phyloP scores from a whole-genome alignment of 2,113 vertebrate genomes.

The Corythoichthys haematopterus region DNA sequence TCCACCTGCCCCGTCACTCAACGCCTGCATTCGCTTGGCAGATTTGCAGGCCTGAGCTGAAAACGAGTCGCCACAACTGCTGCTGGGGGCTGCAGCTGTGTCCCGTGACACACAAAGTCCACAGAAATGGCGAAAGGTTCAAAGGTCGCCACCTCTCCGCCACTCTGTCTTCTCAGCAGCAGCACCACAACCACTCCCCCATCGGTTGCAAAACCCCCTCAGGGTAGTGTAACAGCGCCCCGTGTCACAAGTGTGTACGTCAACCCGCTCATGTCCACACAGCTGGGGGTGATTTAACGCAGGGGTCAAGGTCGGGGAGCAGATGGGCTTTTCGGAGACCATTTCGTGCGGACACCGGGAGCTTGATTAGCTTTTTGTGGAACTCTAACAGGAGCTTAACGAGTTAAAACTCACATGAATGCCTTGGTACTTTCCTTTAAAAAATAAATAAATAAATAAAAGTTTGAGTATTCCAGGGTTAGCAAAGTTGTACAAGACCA shows the following conservation, averaged over 20 bases:
- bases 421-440: neutral
- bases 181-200: neutral
- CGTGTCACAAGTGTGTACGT: conserved; percentile 34
- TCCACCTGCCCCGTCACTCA: conserved; percentile 4
- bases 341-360: conserved; percentile 38
- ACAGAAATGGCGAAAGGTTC: conserved; percentile 59
- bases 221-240: conserved; percentile 30
- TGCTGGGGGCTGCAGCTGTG: conserved; percentile 66
- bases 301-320: conserved; percentile 65
- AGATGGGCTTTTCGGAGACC: conserved; percentile 51
- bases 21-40: conserved; percentile 2
- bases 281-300: conserved; percentile 60
- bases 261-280: conserved; percentile 30
- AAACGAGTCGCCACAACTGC: conserved; percentile 69
- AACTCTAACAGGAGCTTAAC: conserved; percentile 10
- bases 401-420: conserved; percentile 7
- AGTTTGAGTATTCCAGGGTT: too few species aligned
- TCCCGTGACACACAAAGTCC: conserved; percentile 45
- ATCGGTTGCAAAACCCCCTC: conserved; percentile 26
- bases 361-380: conserved; percentile 28
- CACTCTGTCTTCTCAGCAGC: conserved; percentile 12
- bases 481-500: too few species aligned
- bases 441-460: too few species aligned
- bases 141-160: conserved; percentile 52
- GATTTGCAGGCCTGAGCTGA: conserved; percentile 54